phyloP scores from a whole-genome alignment of 2,113 vertebrate species.

The Rhagologus leucostigma region DNA sequence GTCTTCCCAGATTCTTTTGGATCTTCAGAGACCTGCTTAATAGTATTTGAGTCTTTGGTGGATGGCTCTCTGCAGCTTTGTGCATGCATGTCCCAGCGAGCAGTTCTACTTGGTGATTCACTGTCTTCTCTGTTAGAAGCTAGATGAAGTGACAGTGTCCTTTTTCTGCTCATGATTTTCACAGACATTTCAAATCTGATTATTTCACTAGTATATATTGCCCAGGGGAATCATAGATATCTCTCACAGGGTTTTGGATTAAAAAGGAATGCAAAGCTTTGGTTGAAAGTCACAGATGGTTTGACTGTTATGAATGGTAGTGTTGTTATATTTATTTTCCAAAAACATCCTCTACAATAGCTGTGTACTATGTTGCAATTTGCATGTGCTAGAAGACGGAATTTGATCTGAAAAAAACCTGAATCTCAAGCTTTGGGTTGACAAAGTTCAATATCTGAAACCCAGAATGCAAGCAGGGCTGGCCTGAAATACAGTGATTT shows the following conservation, averaged over 20 bases:
- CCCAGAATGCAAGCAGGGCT: not conserved
- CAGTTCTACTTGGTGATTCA: conserved; percentile 9
- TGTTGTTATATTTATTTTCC: conserved; percentile 17
- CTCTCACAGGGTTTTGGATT: not conserved
- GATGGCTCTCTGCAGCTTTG: not conserved
- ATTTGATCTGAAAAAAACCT: not conserved
- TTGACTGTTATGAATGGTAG: not conserved
- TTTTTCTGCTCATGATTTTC: conserved; percentile 1
- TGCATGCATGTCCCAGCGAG: not conserved
- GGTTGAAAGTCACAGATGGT: not conserved
- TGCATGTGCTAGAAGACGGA: not conserved
- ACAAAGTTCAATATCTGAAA: not conserved
- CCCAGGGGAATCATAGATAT: conserved; percentile 1
- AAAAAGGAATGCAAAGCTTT: conserved; percentile 14
- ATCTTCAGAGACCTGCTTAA: not conserved
- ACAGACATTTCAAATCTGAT: conserved; percentile 18
- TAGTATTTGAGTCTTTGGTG: not conserved
- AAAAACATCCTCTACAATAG: not conserved
- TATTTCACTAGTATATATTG: conserved; percentile 23
- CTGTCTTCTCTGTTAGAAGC: not conserved
- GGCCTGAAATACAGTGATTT: not conserved
- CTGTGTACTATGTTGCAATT: not conserved
- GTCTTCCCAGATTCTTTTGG: not conserved
- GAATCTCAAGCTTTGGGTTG: not conserved
- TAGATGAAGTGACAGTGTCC: conserved; percentile 28